Conservation (phyloP, 2,113 vertebrate genomes). For the Danionella cerebrum region DNA sequence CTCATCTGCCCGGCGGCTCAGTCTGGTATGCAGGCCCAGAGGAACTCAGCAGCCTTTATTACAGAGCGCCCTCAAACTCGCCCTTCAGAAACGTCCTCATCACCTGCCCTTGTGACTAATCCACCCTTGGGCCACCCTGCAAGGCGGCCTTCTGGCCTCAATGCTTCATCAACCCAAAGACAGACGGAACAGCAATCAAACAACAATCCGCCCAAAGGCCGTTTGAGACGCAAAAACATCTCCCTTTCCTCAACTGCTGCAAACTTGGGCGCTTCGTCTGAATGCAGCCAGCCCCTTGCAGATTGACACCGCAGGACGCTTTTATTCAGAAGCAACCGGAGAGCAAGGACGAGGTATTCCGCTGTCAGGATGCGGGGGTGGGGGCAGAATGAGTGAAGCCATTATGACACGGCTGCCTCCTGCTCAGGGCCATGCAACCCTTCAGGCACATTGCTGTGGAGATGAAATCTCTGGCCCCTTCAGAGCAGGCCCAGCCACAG, state of each 20-base stretch:
- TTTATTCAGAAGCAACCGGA: not conserved
- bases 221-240: not conserved
- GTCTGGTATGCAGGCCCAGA: slow-evolving; percentile 38
- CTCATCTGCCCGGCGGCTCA: slow-evolving; percentile 23
- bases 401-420: slow-evolving; percentile 45
- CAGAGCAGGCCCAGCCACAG: slow-evolving; percentile 94
- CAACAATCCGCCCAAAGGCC: slow-evolving; percentile 27
- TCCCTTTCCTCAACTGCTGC: not conserved
- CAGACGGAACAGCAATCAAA: slow-evolving; percentile 38
- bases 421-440: slow-evolving; percentile 63
- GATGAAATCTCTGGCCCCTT: slow-evolving; percentile 98
- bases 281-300: not conserved
- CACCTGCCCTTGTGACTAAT: slow-evolving; percentile 42
- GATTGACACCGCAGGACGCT: not conserved
- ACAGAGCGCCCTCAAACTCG: slow-evolving; percentile 38
- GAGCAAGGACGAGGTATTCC: not conserved
- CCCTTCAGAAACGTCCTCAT: slow-evolving; percentile 40
- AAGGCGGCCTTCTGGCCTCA: slow-evolving; percentile 17
- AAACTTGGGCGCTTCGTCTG: not conserved
- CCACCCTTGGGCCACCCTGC: slow-evolving; percentile 20
- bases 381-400: slow-evolving; percentile 25
- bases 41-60: slow-evolving; percentile 39
- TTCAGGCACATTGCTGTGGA: slow-evolving; percentile 88
- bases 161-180: slow-evolving; percentile 36
- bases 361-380: slow-evolving; percentile 15